These are phyloP conservation scores for Hyposoter dolosus DNA, from an alignment of 2,888 invertebrate species.

Conservation along the genomic window DNA sequence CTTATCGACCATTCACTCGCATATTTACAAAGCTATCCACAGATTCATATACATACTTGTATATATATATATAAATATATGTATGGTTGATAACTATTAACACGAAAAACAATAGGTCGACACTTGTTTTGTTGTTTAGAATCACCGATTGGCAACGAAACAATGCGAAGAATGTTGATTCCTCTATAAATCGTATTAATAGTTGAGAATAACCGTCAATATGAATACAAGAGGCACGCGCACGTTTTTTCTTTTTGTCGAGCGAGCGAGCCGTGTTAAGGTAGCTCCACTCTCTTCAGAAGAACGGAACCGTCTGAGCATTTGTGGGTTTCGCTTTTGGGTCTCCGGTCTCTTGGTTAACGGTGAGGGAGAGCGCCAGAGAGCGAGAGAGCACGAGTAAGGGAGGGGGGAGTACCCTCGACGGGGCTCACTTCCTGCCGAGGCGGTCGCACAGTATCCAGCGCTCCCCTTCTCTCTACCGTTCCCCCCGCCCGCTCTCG, in stretches of 20 bases:
- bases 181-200: background rate
- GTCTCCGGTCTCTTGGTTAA: slow-evolving; percentile 73
- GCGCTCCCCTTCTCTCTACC: slow-evolving; percentile 62
- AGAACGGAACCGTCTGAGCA: slow-evolving; percentile 81
- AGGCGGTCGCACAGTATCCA: slow-evolving; percentile 71
- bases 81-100: slow-evolving; percentile 5
- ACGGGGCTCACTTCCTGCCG: slow-evolving; percentile 78
- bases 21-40: slow-evolving; percentile 17
- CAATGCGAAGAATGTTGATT: slow-evolving; percentile 18
- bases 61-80: background rate
- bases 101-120: slow-evolving; percentile 46
- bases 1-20: slow-evolving; percentile 15
- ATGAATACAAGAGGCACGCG: slow-evolving; percentile 72
- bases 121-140: slow-evolving; percentile 21
- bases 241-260: slow-evolving; percentile 67
- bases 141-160: slow-evolving; percentile 4
- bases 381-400: background rate
- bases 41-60: background rate
- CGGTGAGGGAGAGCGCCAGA: background rate
- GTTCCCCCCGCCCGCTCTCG: slow-evolving; percentile 41
- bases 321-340: slow-evolving; percentile 75
- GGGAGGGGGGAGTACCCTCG: slow-evolving; percentile 58
- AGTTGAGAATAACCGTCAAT: slow-evolving; percentile 4
- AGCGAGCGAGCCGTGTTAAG: slow-evolving; percentile 82
- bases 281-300: slow-evolving; percentile 84